Conservation (phyloP, 2,113 vertebrate species). For the Rousettus leschenaultii region DNA sequence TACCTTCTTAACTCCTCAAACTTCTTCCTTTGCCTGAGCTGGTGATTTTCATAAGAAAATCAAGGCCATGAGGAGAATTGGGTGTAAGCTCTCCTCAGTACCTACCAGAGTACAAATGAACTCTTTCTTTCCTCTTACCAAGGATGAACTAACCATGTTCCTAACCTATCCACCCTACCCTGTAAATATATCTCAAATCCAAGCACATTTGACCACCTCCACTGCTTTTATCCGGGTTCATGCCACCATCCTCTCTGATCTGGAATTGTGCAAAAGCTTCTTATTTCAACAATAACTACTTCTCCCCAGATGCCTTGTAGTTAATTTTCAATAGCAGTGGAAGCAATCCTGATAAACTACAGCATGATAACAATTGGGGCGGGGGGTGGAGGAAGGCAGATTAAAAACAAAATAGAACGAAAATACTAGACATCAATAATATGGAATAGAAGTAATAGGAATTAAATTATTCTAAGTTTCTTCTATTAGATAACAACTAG, state of each 20-base stretch:
- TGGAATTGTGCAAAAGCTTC: not conserved
- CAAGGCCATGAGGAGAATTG: not conserved
- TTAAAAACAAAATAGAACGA: slow-evolving; percentile 4
- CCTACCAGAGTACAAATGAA: too few relatives aligned
- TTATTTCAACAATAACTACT: not conserved
- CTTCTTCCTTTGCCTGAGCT: not conserved
- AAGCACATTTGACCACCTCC: not conserved
- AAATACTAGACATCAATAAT: not conserved
- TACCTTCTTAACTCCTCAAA: not conserved
- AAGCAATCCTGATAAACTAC: not conserved
- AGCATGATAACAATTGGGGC: not conserved
- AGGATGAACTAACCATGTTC: too few relatives aligned
- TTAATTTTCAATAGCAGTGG: not conserved
- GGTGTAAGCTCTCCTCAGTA: not conserved
- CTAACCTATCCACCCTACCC: not conserved
- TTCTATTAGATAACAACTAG: slow-evolving; percentile 39
- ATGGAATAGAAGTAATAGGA: not conserved
- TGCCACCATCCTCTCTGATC: not conserved
- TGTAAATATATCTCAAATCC: not conserved
- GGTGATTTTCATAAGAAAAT: not conserved
- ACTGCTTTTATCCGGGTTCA: not conserved
- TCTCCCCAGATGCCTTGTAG: not conserved
- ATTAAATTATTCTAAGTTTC: slow-evolving; percentile 8
- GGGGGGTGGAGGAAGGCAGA: not conserved
- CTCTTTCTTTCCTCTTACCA: not conserved